Evolutionary conservation across 2,113 vertebrate species (phyloP).

Genomic region (Protomyctophum bolini): DNA sequence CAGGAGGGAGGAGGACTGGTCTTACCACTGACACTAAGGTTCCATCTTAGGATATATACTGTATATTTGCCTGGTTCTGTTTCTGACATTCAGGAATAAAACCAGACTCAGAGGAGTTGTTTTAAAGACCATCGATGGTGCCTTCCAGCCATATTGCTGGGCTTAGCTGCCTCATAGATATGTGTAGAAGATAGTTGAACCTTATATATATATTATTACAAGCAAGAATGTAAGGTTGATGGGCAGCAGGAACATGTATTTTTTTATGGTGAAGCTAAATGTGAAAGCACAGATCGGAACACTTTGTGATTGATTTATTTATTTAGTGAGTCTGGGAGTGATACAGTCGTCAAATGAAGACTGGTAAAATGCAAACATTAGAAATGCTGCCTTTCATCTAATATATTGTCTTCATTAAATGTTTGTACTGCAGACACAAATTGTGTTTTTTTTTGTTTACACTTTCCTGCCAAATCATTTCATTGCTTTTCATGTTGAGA

Average conservation of each 20-base stretch:
- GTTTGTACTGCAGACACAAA: not conserved
- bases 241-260: conserved; percentile 31
- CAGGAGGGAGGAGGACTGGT: conserved; percentile 11
- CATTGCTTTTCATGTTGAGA: not conserved
- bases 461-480: conserved; percentile 30
- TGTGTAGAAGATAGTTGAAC: conserved; percentile 27
- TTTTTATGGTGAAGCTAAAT: conserved; percentile 47
- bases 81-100: conserved; percentile 74
- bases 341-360: conserved; percentile 23
- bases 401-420: too few species aligned
- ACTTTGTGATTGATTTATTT: conserved; percentile 72
- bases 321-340: conserved; percentile 41
- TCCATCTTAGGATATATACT: conserved; percentile 17
- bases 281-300: conserved; percentile 59
- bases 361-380: too few species aligned
- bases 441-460: conserved; percentile 43
- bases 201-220: conserved; percentile 20
- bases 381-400: too few species aligned
- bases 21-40: conserved; percentile 36
- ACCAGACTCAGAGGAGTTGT: conserved; percentile 24
- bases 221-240: too few species aligned
- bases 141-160: conserved; percentile 43
- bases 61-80: conserved; percentile 25
- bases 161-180: conserved; percentile 49
- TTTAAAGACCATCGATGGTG: conserved; percentile 44